Conservation (phyloP, 2,113 vertebrate genomes). For the Albula glossodonta region DNA sequence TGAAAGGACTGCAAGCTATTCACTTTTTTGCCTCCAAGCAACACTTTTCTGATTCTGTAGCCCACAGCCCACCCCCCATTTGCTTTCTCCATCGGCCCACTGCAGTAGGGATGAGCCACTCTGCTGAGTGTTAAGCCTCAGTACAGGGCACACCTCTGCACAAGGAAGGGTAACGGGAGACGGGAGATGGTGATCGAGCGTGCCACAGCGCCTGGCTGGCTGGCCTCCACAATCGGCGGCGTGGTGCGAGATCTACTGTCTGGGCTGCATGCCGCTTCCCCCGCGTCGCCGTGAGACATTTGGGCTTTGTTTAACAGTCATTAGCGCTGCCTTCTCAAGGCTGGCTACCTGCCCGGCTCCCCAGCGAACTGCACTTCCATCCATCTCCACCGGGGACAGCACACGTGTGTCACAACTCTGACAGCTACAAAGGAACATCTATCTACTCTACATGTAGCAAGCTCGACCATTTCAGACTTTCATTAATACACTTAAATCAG, state of each 20-base stretch:
- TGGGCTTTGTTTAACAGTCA: conserved; percentile 65
- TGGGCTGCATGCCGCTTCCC: conserved; percentile 43
- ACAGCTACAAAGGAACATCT: neutral
- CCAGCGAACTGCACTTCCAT: conserved; percentile 25
- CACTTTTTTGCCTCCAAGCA: neutral
- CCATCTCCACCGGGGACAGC: conserved; percentile 36
- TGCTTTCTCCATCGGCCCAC: neutral
- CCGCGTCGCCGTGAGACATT: conserved; percentile 54
- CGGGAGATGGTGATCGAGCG: neutral
- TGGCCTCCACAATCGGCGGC: conserved; percentile 42
- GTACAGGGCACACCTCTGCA: too few relatives aligned
- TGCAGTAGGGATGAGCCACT: neutral
- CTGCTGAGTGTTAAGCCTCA: too few relatives aligned
- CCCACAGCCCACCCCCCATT: neutral
- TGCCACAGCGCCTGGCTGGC: conserved; percentile 35
- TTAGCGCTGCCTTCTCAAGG: conserved; percentile 60
- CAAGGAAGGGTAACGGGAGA: neutral
- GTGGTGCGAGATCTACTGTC: conserved; percentile 40
- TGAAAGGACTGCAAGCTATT: neutral
- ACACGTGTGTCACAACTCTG: neutral
- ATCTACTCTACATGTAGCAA: neutral
- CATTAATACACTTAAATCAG: neutral
- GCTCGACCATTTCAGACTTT: neutral
- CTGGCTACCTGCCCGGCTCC: conserved; percentile 54
- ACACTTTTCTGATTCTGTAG: neutral